Evolutionary conservation across 2,113 vertebrate species (phyloP).

Genomic region (Lophius piscatorius): DNA sequence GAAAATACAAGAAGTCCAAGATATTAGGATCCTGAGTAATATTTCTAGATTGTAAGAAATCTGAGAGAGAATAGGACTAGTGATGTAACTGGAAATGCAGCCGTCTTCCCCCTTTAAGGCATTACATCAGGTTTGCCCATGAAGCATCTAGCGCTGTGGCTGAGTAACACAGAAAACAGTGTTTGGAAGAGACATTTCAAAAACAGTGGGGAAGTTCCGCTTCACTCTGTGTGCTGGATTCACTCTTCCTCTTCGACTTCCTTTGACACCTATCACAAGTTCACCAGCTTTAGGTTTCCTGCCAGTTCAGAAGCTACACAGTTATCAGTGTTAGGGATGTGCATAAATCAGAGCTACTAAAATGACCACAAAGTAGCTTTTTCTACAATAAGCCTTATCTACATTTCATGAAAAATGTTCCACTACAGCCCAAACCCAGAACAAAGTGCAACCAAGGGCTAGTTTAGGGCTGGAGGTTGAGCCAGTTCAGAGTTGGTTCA

Average conservation of each 20-base stretch:
- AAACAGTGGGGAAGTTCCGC: neutral
- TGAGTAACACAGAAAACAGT: slow-evolving; percentile 9
- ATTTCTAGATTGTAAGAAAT: slow-evolving; percentile 1
- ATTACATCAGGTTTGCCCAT: slow-evolving; percentile 35
- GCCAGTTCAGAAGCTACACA: too few species aligned
- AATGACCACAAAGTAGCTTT: too few species aligned
- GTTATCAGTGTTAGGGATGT: too few species aligned
- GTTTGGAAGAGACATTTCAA: slow-evolving; percentile 22
- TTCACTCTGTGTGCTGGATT: slow-evolving; percentile 9
- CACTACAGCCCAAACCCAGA: too few species aligned
- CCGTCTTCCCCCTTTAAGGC: slow-evolving; percentile 23
- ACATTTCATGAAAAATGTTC: too few species aligned
- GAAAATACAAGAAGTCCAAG: too few species aligned
- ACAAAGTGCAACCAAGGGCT: too few species aligned
- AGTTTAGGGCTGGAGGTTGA: too few species aligned
- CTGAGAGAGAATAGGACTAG: neutral
- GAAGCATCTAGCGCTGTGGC: neutral
- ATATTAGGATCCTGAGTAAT: neutral
- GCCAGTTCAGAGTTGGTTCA: too few species aligned
- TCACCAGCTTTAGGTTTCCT: too few species aligned
- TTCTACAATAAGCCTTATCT: too few species aligned
- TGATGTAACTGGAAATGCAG: slow-evolving; percentile 15
- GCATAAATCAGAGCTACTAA: too few species aligned
- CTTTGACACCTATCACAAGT: slow-evolving; percentile 27
- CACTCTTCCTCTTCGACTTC: slow-evolving; percentile 19